phyloP scores from a whole-genome alignment of 2,797 vertebrate genomes.

The Sorex maritimensis region DNA sequence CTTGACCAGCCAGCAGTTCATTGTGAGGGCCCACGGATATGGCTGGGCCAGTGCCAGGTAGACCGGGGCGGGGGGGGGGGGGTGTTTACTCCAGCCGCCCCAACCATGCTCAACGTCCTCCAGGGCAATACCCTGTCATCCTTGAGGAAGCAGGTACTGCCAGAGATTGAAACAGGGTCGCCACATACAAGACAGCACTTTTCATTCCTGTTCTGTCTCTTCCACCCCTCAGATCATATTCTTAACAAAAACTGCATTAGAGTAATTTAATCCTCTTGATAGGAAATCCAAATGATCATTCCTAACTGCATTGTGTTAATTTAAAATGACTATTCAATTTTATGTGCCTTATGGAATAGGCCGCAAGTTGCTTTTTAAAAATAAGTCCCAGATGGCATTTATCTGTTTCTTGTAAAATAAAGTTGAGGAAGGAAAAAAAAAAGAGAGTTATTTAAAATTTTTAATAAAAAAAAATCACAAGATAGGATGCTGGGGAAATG shows the following conservation, averaged over 20 bases:
- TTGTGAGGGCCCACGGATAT: no score
- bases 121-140: no score
- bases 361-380: conserved; percentile 56
- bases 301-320: conserved; percentile 25
- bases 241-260: conserved; percentile 47
- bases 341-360: conserved; percentile 38
- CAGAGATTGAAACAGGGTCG: no score
- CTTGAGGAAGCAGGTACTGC: no score
- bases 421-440: background rate
- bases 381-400: conserved; percentile 56
- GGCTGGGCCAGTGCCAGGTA: no score
- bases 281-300: conserved; percentile 12
- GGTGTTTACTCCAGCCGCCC: no score
- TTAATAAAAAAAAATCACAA: conserved; percentile 47
- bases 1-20: no score
- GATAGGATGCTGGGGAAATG: background rate
- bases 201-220: no score
- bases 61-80: no score
- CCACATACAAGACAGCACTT: no score
- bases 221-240: background rate
- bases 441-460: conserved; percentile 50
- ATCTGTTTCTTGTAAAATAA: conserved; percentile 66
- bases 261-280: background rate
- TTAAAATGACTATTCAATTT: conserved; percentile 54
- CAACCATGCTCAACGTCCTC: no score